A percentile compares a stretch with the other conserved stretches of the same genome.
Conservation (phyloP, 2,113 vertebrate genomes). For the Eclectus roratus region DNA sequence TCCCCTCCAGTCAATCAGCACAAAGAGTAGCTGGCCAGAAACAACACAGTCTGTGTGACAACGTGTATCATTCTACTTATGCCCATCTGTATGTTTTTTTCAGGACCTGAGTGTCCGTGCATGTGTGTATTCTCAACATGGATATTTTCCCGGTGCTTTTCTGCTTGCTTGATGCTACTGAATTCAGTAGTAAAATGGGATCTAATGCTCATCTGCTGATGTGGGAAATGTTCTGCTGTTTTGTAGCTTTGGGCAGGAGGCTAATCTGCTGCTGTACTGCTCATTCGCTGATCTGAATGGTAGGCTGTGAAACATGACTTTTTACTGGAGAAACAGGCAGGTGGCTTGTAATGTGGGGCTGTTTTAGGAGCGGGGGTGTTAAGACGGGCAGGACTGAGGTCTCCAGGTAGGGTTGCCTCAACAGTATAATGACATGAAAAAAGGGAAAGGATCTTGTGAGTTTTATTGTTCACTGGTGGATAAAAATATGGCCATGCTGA, state of each 20-base stretch:
- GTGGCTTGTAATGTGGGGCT: neutral
- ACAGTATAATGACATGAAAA: neutral
- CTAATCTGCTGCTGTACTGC: slow-evolving; percentile 31
- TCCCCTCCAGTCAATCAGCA: slow-evolving; percentile 41
- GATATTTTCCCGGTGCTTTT: neutral
- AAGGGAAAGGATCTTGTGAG: neutral
- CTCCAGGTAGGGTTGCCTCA: neutral
- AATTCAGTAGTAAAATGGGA: neutral
- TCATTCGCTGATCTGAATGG: neutral
- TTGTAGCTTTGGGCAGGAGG: slow-evolving; percentile 19
- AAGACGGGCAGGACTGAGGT: neutral
- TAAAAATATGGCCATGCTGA: slow-evolving; percentile 26
- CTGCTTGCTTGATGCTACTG: neutral
- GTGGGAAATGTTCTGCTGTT: slow-evolving; percentile 1
- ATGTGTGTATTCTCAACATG: neutral
- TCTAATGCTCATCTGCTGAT: neutral
- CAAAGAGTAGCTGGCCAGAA: neutral
- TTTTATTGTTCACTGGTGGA: neutral
- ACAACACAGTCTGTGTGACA: neutral
- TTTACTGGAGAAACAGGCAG: neutral
- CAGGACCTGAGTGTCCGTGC: neutral
- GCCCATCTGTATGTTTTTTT: neutral
- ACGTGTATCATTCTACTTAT: neutral
- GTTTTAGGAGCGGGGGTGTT: accelerated
- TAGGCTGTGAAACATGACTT: slow-evolving; percentile 29